phyloP scores from a whole-genome alignment of 2,113 vertebrate species.

The Rhabdomys dilectus region DNA sequence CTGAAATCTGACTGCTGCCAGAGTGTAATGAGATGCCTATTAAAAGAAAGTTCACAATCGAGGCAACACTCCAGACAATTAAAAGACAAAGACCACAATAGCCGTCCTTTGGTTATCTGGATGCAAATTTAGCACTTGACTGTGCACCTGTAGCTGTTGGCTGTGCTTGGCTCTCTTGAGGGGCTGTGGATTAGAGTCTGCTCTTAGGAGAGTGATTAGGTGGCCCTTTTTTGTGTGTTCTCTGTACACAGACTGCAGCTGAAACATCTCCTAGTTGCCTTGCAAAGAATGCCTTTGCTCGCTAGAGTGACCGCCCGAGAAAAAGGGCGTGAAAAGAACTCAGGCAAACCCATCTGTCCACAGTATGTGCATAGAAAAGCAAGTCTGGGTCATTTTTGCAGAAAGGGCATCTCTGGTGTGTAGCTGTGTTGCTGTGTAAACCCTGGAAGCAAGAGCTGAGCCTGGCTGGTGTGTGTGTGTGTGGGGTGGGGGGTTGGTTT shows the following conservation, averaged over 20 bases:
- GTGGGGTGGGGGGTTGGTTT: background rate
- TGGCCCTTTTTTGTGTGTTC: conserved; percentile 46
- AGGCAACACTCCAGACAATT: background rate
- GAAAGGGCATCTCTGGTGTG: background rate
- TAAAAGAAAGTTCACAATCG: background rate
- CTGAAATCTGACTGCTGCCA: background rate
- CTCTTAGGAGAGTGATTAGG: background rate
- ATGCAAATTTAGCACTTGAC: background rate
- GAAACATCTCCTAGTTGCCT: background rate
- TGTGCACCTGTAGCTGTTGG: background rate
- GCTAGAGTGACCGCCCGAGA: background rate
- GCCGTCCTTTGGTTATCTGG: background rate
- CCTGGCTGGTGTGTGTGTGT: background rate
- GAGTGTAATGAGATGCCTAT: background rate
- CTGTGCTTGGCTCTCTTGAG: background rate
- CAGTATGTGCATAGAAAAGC: background rate
- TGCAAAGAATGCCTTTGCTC: conserved; percentile 47
- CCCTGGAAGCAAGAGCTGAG: background rate
- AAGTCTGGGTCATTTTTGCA: background rate
- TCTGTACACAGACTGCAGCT: background rate
- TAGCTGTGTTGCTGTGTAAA: background rate
- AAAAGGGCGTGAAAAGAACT: background rate
- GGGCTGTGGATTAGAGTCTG: background rate
- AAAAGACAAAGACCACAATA: background rate
- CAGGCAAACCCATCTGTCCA: background rate